Conservation (phyloP, 2,113 vertebrate genomes). For the Lethenteron reissneri region DNA sequence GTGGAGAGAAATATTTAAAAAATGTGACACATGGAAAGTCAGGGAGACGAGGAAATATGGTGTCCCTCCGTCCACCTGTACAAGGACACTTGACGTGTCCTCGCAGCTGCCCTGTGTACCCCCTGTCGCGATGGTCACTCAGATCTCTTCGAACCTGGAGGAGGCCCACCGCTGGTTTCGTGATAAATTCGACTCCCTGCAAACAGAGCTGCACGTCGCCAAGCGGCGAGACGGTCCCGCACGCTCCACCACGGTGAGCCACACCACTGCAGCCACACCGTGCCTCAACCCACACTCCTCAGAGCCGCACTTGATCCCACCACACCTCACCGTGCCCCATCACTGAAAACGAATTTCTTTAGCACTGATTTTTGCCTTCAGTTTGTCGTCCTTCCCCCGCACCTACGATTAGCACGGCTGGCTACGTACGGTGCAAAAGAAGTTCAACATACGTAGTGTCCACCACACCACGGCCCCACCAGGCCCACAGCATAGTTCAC, state of each 20-base stretch:
- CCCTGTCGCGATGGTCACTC: neutral
- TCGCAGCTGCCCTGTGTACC: neutral
- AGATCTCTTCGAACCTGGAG: conserved; percentile 25
- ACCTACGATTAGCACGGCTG: no score
- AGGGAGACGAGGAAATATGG: neutral
- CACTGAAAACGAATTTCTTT: neutral
- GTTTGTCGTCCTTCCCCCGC: no score
- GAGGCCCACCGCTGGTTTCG: conserved; percentile 24
- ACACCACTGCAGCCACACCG: neutral
- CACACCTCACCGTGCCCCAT: neutral
- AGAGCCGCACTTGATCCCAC: neutral
- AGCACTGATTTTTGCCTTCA: neutral
- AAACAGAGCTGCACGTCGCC: conserved; percentile 15
- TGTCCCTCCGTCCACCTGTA: neutral
- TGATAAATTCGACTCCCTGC: conserved; percentile 20
- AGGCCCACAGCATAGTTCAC: no score
- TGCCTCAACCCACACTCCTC: neutral
- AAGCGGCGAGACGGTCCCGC: neutral
- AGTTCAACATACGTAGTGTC: no score
- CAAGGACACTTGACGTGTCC: neutral
- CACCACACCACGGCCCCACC: no score
- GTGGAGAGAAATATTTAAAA: no score
- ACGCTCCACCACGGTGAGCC: neutral
- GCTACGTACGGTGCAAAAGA: no score
- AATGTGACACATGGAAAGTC: neutral